Base-by-base conservation (phyloP, 2,797 vertebrate species). In the Helicolenus hilgendorfi region DNA sequence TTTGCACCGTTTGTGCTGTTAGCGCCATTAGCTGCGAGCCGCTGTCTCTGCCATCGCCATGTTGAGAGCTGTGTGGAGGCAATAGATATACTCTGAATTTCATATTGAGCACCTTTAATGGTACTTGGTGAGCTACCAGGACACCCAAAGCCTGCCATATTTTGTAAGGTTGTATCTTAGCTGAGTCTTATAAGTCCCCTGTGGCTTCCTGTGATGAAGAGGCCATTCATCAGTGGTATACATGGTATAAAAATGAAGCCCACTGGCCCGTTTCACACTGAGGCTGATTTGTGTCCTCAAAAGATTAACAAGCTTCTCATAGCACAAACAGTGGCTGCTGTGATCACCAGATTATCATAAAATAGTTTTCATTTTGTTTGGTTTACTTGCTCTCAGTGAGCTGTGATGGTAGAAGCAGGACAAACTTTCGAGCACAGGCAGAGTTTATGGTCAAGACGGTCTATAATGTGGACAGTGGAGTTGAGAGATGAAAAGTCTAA, bases 301-400 rank as follows among this genome's bases (percentile, higher is more conserved):
- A 84, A 68, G 77, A 89, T 79, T 72, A 90, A 88, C 69, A 77
- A 76, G 73, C 79, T 71, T 77, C 38, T 76, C 18, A 2, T 55
- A 68, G 68, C n/a, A 24, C 63, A 53, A 62, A 75, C 72, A 76
- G 27, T 29, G 24, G 36, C 45, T 65, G 41, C 45, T 78, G 38
- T 81, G 81, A 92, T 89, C 56, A 59, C 22, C 38, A 53, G 55
- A 88, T 77, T 56, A 82, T 74, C 79, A 81, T 71, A 56, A 76
- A 63, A 36, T n/a, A 27, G 31, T 82, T 81, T 79, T 59, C n/a
- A 73, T 69, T 78, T 81, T n/a, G 45, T 83, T 56, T 8, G 69
- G 53, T 75, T 91, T 22, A 65, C 49, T 24, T 64, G 67, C 60
- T 76, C 35, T 22, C 56, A 67, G 26, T 68, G 75, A 22, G 59